Percentiles rank a stretch among this genome's conserved stretches.
Evolutionary conservation across 2,113 vertebrate genomes (phyloP).

Genomic region (Melanerpes aurifrons): DNA sequence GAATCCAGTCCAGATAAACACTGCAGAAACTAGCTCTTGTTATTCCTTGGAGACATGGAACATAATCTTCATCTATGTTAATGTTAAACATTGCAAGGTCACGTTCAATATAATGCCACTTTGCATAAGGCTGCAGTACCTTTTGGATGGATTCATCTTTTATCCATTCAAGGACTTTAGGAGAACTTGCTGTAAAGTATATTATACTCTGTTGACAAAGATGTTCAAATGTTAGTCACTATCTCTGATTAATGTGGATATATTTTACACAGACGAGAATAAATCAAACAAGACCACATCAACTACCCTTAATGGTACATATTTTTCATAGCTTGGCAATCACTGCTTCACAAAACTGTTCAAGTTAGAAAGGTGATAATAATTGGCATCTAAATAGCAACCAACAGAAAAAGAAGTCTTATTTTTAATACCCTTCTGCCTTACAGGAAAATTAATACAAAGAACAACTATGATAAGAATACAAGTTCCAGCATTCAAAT

Average conservation of each 20-base stretch:
- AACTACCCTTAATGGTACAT: background rate
- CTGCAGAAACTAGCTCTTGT: conserved; percentile 97
- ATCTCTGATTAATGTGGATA: background rate
- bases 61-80: conserved; percentile 96
- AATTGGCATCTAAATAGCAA: background rate
- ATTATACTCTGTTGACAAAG: conserved; percentile 88
- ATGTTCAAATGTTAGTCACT: background rate
- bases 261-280: background rate
- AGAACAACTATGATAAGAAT: background rate
- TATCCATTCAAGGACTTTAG: conserved; percentile 90
- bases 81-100: conserved; percentile 93
- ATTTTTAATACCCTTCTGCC: background rate
- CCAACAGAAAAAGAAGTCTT: background rate
- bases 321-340: background rate
- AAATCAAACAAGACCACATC: background rate
- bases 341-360: background rate
- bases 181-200: conserved; percentile 92
- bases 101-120: conserved; percentile 96
- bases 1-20: conserved; percentile 96
- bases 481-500: background rate
- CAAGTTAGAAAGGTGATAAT: background rate
- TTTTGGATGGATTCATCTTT: conserved; percentile 85
- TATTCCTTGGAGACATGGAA: conserved; percentile 95
- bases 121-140: conserved; percentile 90
- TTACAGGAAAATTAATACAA: background rate